A percentile compares a stretch with the other conserved stretches of the same genome.
Conservation (phyloP, 1,140 invertebrate species). For the Tetragnatha versicolor region DNA sequence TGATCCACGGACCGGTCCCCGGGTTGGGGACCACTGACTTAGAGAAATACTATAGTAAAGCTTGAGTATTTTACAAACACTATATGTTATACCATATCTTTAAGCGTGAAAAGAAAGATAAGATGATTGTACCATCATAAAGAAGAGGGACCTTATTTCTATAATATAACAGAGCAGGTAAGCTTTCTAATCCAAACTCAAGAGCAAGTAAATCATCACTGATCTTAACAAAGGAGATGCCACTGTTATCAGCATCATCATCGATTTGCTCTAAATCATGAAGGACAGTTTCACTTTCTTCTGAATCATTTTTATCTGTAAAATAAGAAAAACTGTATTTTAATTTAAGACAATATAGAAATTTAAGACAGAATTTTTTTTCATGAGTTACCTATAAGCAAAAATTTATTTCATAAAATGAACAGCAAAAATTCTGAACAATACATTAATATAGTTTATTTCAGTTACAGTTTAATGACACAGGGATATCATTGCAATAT, state of each 20-base stretch:
- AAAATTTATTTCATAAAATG: not conserved
- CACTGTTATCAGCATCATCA: constrained; percentile 90
- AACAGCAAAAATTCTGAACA: no score
- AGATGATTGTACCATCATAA: constrained; percentile 77
- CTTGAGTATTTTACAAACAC: no score
- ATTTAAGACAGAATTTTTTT: not conserved
- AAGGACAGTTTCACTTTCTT: constrained; percentile 85
- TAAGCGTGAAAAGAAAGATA: no score
- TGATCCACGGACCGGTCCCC: no score
- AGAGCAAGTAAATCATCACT: constrained; percentile 86
- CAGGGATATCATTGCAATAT: no score
- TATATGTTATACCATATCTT: no score
- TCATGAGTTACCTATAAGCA: not conserved
- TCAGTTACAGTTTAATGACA: no score
- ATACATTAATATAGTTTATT: no score
- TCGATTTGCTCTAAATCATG: constrained; percentile 91
- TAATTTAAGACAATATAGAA: not conserved
- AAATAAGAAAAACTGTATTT: not conserved
- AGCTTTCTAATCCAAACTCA: constrained; percentile 77
- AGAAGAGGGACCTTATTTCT: constrained; percentile 91
- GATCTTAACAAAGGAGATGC: constrained; percentile 88
- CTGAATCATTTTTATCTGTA: constrained; percentile 87
- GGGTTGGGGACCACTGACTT: no score
- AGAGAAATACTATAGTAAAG: no score
- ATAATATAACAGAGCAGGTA: constrained; percentile 90